phyloP scores from a whole-genome alignment of 2,113 vertebrate species.

The Esox niger region DNA sequence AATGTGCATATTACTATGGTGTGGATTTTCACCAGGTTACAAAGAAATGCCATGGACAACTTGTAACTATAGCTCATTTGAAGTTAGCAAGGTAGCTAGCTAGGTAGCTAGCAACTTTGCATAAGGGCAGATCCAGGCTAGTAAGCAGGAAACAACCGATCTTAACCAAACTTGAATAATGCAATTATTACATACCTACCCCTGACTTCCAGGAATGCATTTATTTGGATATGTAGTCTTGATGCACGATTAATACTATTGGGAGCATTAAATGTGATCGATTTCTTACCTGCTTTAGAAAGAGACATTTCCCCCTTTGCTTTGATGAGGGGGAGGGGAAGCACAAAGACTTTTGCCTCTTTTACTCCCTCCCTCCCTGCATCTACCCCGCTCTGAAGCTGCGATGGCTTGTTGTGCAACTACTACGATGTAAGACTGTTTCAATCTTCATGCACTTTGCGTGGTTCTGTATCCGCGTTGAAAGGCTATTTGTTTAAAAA shows the following conservation, averaged over 20 bases:
- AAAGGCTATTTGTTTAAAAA: slow-evolving; percentile 49
- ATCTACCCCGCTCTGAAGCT: slow-evolving; percentile 69
- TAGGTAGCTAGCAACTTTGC: slow-evolving; percentile 11
- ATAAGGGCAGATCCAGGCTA: background rate
- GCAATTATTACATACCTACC: background rate
- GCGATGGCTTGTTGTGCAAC: slow-evolving; percentile 84
- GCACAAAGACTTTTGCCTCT: slow-evolving; percentile 94
- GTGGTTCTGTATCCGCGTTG: slow-evolving; percentile 54
- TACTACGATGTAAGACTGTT: slow-evolving; percentile 76
- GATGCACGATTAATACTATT: background rate
- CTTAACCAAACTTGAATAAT: background rate
- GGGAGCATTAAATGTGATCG: slow-evolving; percentile 1
- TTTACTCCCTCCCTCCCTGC: slow-evolving; percentile 78
- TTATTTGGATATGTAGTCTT: background rate
- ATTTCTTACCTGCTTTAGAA: slow-evolving; percentile 83
- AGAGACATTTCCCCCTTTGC: slow-evolving; percentile 93
- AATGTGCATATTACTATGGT: background rate
- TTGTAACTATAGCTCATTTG: background rate
- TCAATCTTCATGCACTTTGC: slow-evolving; percentile 73
- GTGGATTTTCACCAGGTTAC: background rate
- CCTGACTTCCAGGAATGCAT: background rate
- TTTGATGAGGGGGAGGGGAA: slow-evolving; percentile 88
- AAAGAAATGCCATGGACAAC: background rate
- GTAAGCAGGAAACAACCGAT: background rate
- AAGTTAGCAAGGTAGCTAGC: background rate